Conservation (phyloP, 2,888 invertebrate species). For the Alitta virens region DNA sequence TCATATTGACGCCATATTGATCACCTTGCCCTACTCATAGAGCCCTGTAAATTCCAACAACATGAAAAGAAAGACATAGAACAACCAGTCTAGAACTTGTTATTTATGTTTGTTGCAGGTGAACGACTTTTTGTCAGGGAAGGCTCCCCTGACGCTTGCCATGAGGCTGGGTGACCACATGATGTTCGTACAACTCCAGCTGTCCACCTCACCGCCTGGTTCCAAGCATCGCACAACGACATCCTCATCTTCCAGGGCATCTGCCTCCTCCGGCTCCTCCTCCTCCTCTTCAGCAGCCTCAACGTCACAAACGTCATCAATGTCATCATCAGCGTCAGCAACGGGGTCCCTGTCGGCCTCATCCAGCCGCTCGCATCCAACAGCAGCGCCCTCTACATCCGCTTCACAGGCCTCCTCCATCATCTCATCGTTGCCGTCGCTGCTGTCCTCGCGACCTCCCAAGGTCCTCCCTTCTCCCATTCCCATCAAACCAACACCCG, state of each 20-base stretch:
- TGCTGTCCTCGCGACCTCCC: background rate
- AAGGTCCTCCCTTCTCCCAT: background rate
- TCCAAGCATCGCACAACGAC: slow-evolving; percentile 32
- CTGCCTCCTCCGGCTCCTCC: background rate
- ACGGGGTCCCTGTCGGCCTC: background rate
- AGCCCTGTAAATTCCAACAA: too few relatives aligned
- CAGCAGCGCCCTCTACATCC: background rate
- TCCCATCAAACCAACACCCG: background rate
- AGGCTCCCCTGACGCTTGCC: slow-evolving; percentile 88
- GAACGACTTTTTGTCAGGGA: slow-evolving; percentile 92
- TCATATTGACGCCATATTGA: too few relatives aligned
- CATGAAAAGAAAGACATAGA: too few relatives aligned
- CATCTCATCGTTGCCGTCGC: background rate
- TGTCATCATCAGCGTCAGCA: background rate
- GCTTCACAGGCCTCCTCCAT: background rate
- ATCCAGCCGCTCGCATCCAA: background rate
- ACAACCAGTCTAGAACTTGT: background rate
- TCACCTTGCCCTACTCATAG: too few relatives aligned
- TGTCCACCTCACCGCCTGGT: slow-evolving; percentile 67
- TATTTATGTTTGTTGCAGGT: slow-evolving; percentile 62
- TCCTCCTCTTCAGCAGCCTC: background rate
- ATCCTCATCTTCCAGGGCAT: background rate
- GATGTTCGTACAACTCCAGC: slow-evolving; percentile 93
- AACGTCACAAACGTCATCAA: background rate
- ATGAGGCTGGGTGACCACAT: slow-evolving; percentile 95